Conservation (phyloP, 2,113 vertebrate genomes). For the Thalassoma bifasciatum region DNA sequence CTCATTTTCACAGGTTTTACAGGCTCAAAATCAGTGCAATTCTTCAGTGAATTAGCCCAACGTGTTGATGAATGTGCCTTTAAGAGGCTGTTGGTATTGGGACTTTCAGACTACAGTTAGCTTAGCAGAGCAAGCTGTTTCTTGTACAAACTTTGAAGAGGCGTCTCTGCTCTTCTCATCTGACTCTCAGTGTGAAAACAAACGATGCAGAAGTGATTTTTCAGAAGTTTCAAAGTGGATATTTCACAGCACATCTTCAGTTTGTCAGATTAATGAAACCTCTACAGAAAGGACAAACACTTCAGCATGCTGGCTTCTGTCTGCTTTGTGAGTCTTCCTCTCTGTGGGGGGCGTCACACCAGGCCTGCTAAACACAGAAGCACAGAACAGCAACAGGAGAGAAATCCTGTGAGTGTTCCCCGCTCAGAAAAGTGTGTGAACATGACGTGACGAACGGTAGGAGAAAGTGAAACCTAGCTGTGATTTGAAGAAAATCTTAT, state of each 20-base stretch:
- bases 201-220: too few species aligned
- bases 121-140: neutral
- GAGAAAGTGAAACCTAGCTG: slow-evolving; percentile 15
- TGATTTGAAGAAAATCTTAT: slow-evolving; percentile 28
- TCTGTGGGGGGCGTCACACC: neutral
- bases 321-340: neutral
- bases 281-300: neutral
- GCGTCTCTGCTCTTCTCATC: too few species aligned
- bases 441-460: neutral
- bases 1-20: too few species aligned
- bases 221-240: too few species aligned
- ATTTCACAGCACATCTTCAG: neutral
- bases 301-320: neutral
- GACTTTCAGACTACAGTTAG: neutral
- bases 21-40: too few species aligned
- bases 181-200: too few species aligned
- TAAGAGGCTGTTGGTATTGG: too few species aligned
- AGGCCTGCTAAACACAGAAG: slow-evolving; percentile 12
- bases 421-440: slow-evolving; percentile 10
- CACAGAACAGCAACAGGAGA: neutral
- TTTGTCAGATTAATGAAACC: neutral
- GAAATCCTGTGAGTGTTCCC: neutral
- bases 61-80: too few species aligned
- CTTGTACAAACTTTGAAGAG: neutral
- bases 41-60: too few species aligned